phyloP scores from a whole-genome alignment of 1,140 invertebrate genomes.

The Drosophila lacertosa region DNA sequence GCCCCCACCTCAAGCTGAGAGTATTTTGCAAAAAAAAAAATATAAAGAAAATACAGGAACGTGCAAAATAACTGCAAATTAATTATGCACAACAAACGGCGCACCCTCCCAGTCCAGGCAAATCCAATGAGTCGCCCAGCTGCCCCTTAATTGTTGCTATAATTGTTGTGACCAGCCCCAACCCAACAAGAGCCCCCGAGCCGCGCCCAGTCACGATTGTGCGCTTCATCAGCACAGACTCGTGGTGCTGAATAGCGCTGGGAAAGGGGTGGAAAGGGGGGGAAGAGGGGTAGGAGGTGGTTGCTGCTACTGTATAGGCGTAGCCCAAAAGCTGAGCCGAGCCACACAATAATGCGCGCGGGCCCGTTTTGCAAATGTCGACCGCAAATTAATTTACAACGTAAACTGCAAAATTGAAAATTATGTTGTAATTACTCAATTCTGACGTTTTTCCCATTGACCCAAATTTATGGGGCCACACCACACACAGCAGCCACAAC shows the following conservation, averaged over 20 bases:
- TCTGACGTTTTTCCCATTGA: conserved; percentile 82
- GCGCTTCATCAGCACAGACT: conserved; percentile 41
- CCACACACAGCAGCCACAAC: conserved; percentile 31
- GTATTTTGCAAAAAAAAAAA: neutral
- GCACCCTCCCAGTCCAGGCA: conserved; percentile 17
- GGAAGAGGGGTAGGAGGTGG: neutral
- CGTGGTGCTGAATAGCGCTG: neutral
- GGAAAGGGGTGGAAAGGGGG: neutral
- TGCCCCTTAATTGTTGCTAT: conserved; percentile 78
- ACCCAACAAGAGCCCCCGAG: conserved; percentile 6
- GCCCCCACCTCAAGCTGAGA: neutral
- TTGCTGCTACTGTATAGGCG: neutral
- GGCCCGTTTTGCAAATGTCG: conserved; percentile 66
- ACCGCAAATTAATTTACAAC: conserved; percentile 83
- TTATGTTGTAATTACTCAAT: conserved; percentile 83
- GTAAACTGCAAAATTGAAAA: conserved; percentile 83
- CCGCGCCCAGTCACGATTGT: conserved; percentile 38
- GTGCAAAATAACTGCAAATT: conserved; percentile 69
- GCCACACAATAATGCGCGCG: conserved; percentile 38
- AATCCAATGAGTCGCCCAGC: conserved; percentile 48
- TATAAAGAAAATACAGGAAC: conserved; percentile 46
- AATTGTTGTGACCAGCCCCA: conserved; percentile 57
- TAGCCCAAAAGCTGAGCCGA: conserved; percentile 1
- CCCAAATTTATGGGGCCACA: conserved; percentile 74
- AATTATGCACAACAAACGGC: conserved; percentile 80